Evolutionary conservation across 2,113 vertebrate genomes (phyloP), one percentile per base, ranked within the genome.

Genomic region (Melozone crissalis): DNA sequence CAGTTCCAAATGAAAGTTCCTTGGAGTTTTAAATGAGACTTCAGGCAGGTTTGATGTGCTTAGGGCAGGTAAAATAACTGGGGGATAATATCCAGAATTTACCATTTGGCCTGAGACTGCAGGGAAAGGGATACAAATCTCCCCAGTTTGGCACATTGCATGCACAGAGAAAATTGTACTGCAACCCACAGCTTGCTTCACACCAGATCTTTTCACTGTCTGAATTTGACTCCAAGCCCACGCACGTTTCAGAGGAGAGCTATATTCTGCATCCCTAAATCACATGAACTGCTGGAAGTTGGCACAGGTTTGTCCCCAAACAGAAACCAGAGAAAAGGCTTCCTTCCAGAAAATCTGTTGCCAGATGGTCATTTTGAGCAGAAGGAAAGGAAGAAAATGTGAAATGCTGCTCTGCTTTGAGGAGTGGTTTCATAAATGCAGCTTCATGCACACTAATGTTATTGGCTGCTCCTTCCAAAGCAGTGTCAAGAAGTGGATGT

Each of bases 311-410:
- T 68, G 52, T 83, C 73, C 43, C 51, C 67, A 90, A 91, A 90
- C 84, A 94, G 89, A 97, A 94, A 91, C 49, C 55, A 51, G 93
- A 89, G 62, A 65, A 67, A 79, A 88, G 88, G 87, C 87, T 78
- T 55, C 31, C 8, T 61, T 72, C 72, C 75, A 67, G 75, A 57
- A 79, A 88, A 39, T 88, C 94, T 94, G 66, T 13, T 88, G 76
- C 85, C 94, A 96, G 90, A 96, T 90, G 95, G 94, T 71, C 77
- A 82, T 90, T 96, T 93, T 61, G 88, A 94, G 88, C 83, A 94
- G 80, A 65, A 88, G 90, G 72, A 81, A 84, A 75, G 78, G 84
- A 58, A 91, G 82, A 93, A 84, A 92, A 96, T 68, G 80, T 94
- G 88, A 93, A 97, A 94, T 72, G 8, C 49, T 68, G 80, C 86